phyloP scores from a whole-genome alignment of 1,140 invertebrate species.

The Drosophila setifemur region DNA sequence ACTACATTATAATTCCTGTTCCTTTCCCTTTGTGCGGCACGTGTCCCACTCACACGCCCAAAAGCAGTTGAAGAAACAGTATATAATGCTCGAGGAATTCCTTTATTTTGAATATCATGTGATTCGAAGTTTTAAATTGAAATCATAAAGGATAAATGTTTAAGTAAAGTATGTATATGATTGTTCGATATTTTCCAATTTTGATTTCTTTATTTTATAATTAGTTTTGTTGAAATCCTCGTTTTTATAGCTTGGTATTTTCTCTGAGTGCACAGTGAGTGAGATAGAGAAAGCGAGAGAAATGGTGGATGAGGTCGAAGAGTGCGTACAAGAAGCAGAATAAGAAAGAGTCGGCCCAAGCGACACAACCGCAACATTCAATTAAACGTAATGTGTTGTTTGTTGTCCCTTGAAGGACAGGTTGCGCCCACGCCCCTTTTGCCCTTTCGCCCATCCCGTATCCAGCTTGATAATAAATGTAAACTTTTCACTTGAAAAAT shows the following conservation, averaged over 20 bases:
- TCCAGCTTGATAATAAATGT: slow-evolving; percentile 66
- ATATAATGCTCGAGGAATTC: no score
- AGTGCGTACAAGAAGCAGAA: slow-evolving; percentile 7
- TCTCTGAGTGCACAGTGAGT: slow-evolving; percentile 1
- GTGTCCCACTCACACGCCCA: slow-evolving; percentile 33
- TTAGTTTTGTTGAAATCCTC: no score
- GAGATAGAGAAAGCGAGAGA: not conserved
- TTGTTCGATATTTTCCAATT: no score
- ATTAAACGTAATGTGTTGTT: slow-evolving; percentile 79
- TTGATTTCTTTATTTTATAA: no score
- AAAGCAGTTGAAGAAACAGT: slow-evolving; percentile 6
- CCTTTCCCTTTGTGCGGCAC: slow-evolving; percentile 35
- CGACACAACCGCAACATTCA: slow-evolving; percentile 74
- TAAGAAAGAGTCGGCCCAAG: slow-evolving; percentile 17
- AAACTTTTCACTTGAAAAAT: slow-evolving; percentile 73
- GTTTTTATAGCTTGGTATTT: no score
- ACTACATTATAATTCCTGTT: slow-evolving; percentile 77
- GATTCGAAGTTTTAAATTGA: no score
- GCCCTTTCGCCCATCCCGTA: not conserved
- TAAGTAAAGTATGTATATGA: no score
- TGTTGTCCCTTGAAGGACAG: slow-evolving; percentile 61
- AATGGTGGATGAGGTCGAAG: not conserved
- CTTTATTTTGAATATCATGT: no score
- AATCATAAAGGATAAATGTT: no score
- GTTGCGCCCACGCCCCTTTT: not conserved